Conservation (phyloP, 2,888 invertebrate genomes). For the Malachius bipustulatus region DNA sequence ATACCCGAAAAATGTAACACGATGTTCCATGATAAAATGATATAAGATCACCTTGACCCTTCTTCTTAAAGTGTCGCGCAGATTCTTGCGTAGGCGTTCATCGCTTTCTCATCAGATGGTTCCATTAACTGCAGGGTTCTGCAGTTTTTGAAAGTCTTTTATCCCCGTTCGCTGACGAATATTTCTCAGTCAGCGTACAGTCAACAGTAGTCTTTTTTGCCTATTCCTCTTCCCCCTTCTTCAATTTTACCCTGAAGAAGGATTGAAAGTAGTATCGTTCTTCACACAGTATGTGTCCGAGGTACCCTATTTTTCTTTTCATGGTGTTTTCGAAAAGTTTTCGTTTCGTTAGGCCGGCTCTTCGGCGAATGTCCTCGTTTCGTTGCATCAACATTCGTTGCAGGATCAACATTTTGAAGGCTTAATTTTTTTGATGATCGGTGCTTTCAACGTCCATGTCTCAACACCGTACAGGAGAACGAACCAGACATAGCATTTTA, state of each 20-base stretch:
- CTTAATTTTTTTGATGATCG: conserved; percentile 1
- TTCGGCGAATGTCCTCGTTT: conserved; percentile 2
- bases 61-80: conserved; percentile 3
- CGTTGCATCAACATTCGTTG: conserved; percentile 2
- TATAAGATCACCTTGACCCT: conserved; percentile 34
- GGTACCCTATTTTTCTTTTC: conserved; percentile 1
- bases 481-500: conserved; percentile 3
- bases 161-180: conserved; percentile 1
- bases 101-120: conserved; percentile 3
- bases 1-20: too few species aligned
- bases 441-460: conserved; percentile 3
- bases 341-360: conserved; percentile 3
- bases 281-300: conserved; percentile 3
- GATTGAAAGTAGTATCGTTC: conserved; percentile 2
- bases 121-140: conserved; percentile 1
- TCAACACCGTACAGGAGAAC: conserved; percentile 3
- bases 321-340: conserved; percentile 1
- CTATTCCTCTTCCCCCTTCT: conserved; percentile 3
- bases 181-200: background rate
- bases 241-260: conserved; percentile 2
- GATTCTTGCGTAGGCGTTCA: conserved; percentile 2
- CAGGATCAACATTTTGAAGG: conserved; percentile 1
- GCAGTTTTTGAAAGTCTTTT: background rate
- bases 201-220: background rate
- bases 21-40: too few species aligned